These are phyloP conservation scores for Callipepla californica DNA, from an alignment of 2,113 vertebrate species.

Conservation along the genomic window DNA sequence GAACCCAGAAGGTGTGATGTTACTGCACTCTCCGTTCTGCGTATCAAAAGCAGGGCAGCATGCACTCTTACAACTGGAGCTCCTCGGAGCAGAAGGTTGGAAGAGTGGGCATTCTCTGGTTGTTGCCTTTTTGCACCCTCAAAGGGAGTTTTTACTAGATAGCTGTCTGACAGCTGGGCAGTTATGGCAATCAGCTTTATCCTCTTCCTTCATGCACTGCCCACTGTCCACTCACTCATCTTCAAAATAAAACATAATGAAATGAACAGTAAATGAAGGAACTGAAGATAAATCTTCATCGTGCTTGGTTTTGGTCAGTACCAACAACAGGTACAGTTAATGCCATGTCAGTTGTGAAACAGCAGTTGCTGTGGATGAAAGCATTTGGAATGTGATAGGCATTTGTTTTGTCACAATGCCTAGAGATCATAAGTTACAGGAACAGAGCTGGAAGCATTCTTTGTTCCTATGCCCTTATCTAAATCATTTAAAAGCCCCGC, in stretches of 20 bases:
- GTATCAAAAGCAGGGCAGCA: not conserved
- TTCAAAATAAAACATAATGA: not conserved
- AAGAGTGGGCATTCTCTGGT: not conserved
- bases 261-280: not conserved
- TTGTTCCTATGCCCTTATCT: not conserved
- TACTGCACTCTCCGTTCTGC: not conserved
- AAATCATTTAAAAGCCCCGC: not conserved
- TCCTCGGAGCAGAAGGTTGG: not conserved
- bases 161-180: not conserved
- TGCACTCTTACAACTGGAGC: not conserved
- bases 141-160: not conserved
- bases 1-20: not conserved
- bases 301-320: not conserved
- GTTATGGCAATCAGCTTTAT: not conserved
- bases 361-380: conserved; percentile 27
- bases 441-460: not conserved
- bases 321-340: not conserved
- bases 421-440: not conserved
- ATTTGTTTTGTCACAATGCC: not conserved
- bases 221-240: not conserved
- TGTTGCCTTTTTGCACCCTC: not conserved
- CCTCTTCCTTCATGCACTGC: not conserved
- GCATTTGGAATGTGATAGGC: conserved; percentile 18
- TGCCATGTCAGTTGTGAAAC: not conserved
- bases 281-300: not conserved